These are phyloP conservation scores for Rhogogaster chlorosoma DNA, from an alignment of 2,888 invertebrate species.

Conservation along the genomic window DNA sequence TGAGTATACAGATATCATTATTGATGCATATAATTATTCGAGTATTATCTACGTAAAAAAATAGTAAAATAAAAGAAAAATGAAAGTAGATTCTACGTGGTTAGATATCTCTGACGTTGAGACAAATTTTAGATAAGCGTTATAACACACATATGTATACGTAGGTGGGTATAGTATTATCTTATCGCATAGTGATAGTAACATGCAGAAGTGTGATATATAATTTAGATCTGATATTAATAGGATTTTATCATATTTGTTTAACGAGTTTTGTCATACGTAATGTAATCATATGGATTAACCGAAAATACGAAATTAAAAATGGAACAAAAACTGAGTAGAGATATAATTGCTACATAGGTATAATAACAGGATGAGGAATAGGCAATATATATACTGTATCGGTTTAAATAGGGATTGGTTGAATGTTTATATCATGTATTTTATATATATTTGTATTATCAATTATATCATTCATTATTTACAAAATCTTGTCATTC, in stretches of 20 bases:
- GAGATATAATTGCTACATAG: background rate
- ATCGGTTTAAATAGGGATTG: background rate
- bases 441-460: constrained; percentile 63
- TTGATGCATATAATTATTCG: background rate
- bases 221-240: constrained; percentile 15
- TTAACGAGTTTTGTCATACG: background rate
- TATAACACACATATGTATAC: background rate
- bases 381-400: background rate
- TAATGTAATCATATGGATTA: background rate
- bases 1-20: background rate
- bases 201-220: background rate
- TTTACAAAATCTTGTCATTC: constrained; percentile 72
- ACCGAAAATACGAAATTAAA: background rate
- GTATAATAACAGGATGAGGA: background rate
- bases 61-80: background rate
- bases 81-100: background rate
- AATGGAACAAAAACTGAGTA: background rate
- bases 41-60: background rate
- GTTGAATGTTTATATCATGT: constrained; percentile 44
- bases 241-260: constrained; percentile 23
- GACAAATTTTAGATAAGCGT: background rate
- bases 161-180: background rate
- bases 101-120: background rate
- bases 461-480: constrained; percentile 63
- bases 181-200: background rate